phyloP scores from a whole-genome alignment of 2,888 invertebrate species.

The Panzeria rudis region DNA sequence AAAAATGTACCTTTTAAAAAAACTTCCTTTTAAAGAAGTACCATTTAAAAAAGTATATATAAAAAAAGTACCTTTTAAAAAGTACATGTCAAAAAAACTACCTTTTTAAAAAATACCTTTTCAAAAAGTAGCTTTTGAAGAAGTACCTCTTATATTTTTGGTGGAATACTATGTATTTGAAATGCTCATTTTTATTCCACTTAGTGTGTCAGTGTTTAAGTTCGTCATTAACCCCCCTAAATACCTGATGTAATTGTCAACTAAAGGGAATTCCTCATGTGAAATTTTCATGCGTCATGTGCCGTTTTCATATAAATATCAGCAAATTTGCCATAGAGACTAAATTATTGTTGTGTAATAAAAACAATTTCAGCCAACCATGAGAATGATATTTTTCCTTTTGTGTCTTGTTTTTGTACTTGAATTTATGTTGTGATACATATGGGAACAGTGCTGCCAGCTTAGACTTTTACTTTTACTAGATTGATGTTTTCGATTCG shows the following conservation, averaged over 20 bases:
- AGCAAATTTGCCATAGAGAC: slow-evolving; percentile 14
- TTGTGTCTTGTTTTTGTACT: slow-evolving; percentile 4
- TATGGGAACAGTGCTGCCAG: neutral
- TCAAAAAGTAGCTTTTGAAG: neutral
- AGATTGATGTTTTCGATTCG: no score
- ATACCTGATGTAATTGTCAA: neutral
- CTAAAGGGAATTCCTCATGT: neutral
- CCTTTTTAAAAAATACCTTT: no score
- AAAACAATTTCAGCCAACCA: neutral
- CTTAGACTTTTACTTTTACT: no score
- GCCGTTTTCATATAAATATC: neutral
- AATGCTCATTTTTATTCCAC: no score
- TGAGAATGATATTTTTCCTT: neutral
- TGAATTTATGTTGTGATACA: neutral
- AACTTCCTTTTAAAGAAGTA: no score
- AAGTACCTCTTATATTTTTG: no score
- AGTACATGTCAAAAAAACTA: no score
- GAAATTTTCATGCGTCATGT: neutral
- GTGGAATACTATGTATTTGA: no score
- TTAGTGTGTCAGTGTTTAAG: no score
- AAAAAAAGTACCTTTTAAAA: no score
- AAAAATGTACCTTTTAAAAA: no score
- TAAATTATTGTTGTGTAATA: slow-evolving; percentile 1
- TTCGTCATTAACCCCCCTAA: neutral
- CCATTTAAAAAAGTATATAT: no score